Evolutionary conservation across 2,113 vertebrate genomes (phyloP).

Genomic region (Toxotes jaculatrix): DNA sequence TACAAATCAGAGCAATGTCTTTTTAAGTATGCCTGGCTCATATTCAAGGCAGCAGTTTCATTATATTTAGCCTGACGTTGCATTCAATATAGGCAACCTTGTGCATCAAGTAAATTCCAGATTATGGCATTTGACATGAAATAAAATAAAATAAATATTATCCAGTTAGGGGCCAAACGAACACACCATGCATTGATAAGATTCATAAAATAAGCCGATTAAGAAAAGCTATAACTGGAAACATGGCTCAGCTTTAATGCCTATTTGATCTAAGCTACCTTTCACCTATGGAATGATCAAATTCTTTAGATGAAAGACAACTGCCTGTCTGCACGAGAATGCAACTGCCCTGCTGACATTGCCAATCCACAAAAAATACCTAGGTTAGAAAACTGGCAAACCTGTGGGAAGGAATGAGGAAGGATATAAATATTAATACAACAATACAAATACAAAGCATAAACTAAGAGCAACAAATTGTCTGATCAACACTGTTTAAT

Average conservation of each 20-base stretch:
- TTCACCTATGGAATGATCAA: slow-evolving; percentile 4
- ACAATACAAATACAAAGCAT: background rate
- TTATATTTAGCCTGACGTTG: slow-evolving; percentile 4
- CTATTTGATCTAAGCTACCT: background rate
- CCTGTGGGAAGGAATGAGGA: too few relatives aligned
- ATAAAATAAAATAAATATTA: slow-evolving; percentile 8
- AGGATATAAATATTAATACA: background rate
- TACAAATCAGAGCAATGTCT: background rate
- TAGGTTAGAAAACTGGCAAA: background rate
- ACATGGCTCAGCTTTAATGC: background rate
- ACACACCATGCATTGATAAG: background rate
- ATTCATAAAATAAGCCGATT: slow-evolving; percentile 28
- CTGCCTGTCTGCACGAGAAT: background rate
- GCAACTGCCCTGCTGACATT: background rate
- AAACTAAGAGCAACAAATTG: background rate
- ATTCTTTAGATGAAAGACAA: background rate
- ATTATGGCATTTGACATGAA: slow-evolving; percentile 10
- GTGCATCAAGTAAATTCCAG: background rate
- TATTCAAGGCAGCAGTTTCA: background rate
- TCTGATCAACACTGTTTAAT: background rate
- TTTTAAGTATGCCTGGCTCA: background rate
- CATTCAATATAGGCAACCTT: background rate
- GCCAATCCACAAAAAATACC: background rate
- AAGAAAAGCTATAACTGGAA: slow-evolving; percentile 12
- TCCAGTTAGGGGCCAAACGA: slow-evolving; percentile 6